Base-by-base conservation (phyloP, 1,140 invertebrate genomes). In the Macrotrachela quadricornifera region DNA sequence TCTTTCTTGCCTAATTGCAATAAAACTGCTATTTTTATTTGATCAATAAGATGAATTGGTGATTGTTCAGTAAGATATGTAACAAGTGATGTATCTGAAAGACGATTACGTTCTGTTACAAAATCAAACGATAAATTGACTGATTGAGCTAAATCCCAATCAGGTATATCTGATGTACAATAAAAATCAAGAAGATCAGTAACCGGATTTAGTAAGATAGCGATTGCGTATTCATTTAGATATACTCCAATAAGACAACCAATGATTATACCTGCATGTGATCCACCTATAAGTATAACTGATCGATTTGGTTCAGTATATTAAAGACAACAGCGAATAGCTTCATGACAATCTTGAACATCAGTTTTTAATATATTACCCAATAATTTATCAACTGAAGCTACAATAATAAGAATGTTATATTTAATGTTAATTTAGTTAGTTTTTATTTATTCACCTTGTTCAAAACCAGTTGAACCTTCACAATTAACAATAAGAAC, bases 261-360 rank as follows among this genome's bases (percentile, higher is more conserved):
- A 11, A 80, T 79, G 8, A 92, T 69, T 67, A 91, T 91, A 38
- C 86, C 87, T 45, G 86, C 86, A 68, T 92, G 84, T 2, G 85
- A 91, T 8, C 85, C 85, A 15, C 86, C 87, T 56, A 64, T 66
- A 0, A 70, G 57, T 48, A 30, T 30, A 30, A 30, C 8, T 30
- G 21, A 30, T 30, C 62, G 56, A 18, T 30, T 30, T 30, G 2
- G 21, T 4, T 30, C 21, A 30, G 21, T 30, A 30, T 30, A 30
- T 30, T 30, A 2, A 38, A 30, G n/a, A 11, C 17, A 8, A 37
- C 6, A 11, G 9, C 17, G 15, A 36, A 16, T 16, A 16, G 12
- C 14, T 46, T 45, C 71, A 57, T 81, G 72, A 57, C 80, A 79
- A 70, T 92, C 86, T 44, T 75, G 70, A 0, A 92, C 83, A 72